Evolutionary conservation across 1,140 invertebrate species (phyloP).

Genomic region (Drosophila ambigua): DNA sequence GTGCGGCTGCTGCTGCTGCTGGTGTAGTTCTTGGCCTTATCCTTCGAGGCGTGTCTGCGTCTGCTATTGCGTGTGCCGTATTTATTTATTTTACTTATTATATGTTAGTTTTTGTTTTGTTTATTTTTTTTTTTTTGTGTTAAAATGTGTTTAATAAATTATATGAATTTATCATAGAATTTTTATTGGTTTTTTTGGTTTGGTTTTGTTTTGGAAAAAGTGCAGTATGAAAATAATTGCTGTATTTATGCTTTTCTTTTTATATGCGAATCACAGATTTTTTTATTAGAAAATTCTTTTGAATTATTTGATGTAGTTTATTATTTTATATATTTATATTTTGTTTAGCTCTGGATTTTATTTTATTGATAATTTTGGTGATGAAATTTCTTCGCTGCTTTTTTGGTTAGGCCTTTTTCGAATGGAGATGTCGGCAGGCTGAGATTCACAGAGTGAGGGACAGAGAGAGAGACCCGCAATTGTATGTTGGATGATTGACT

Average conservation of each 20-base stretch:
- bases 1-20: conserved; percentile 10
- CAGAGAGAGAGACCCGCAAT: no score
- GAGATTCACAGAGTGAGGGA: not conserved
- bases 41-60: conserved; percentile 37
- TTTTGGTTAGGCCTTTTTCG: conserved; percentile 54
- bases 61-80: conserved; percentile 38
- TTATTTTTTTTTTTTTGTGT: conserved; percentile 20
- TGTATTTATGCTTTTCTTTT: conserved; percentile 35
- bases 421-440: conserved; percentile 65
- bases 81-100: conserved; percentile 23
- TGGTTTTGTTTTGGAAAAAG: conserved; percentile 48
- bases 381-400: conserved; percentile 15
- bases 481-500: conserved; percentile 12
- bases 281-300: conserved; percentile 61
- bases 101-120: conserved; percentile 34
- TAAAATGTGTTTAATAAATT: conserved; percentile 60
- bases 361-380: conserved; percentile 10
- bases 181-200: conserved; percentile 21
- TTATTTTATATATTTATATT: conserved; percentile 6
- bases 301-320: conserved; percentile 31
- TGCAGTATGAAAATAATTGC: conserved; percentile 77
- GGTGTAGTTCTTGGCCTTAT: conserved; percentile 43
- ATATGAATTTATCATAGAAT: conserved; percentile 4
- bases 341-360: conserved; percentile 18
- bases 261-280: conserved; percentile 72